phyloP scores from a whole-genome alignment of 2,888 invertebrate species.

The Macrosiphum euphorbiae region DNA sequence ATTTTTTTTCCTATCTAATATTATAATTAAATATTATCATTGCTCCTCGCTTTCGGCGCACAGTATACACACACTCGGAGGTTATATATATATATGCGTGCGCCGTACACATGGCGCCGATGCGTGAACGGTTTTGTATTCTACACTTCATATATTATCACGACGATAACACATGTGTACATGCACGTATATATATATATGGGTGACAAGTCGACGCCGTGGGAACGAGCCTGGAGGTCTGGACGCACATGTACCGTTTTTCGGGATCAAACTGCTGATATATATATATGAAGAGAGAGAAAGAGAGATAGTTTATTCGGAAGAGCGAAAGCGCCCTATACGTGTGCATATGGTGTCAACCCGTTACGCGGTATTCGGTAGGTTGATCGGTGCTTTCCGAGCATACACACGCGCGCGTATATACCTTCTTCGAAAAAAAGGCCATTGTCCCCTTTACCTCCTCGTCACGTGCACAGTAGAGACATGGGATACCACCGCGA shows the following conservation, averaged over 20 bases:
- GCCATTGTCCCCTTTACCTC: slow-evolving; percentile 23
- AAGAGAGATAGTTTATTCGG: not conserved
- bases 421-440: not conserved
- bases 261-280: slow-evolving; percentile 36
- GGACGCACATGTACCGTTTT: slow-evolving; percentile 57
- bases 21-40: slow-evolving; percentile 58
- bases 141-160: slow-evolving; percentile 61
- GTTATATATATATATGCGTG: not conserved
- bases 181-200: slow-evolving; percentile 14
- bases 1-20: slow-evolving; percentile 40
- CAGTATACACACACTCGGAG: not conserved
- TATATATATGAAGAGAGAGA: not conserved
- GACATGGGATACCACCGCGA: not conserved
- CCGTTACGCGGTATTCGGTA: not conserved
- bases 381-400: not conserved
- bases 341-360: slow-evolving; percentile 30
- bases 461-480: not conserved
- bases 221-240: slow-evolving; percentile 65
- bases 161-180: slow-evolving; percentile 39
- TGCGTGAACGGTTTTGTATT: slow-evolving; percentile 58
- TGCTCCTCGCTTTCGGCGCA: not conserved
- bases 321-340: slow-evolving; percentile 34
- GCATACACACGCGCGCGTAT: not conserved
- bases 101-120: slow-evolving; percentile 46
- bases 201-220: slow-evolving; percentile 63